Conservation (phyloP, 2,113 vertebrate genomes). For the cat (Felis catus) region F.catus_Fca126_mat1.0 CM031419.1:214389501-214390000, state of each 20-base stretch:
- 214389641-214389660: not conserved
- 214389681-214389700: not conserved
- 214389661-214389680: not conserved
- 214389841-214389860: not conserved
- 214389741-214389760: not conserved
- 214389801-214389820: not conserved
- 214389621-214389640: not conserved
- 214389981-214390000: slow-evolving; percentile 34
- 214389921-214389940: not conserved
- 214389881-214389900: not conserved
- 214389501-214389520: slow-evolving; percentile 28
- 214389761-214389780: not conserved
- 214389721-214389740: not conserved
- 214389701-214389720: not conserved
- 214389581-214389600: not conserved
- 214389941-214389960: slow-evolving; percentile 37
- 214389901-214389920: not conserved
- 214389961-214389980: not conserved
- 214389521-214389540: slow-evolving; percentile 31
- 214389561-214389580: not conserved
- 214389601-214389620: not conserved
- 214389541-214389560: slow-evolving; percentile 24
- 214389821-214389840: not conserved
- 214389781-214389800: not conserved
- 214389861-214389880: not conserved